A percentile compares a stretch with the other conserved stretches of the same genome.
These are phyloP conservation scores for Paraescarpia echinospica DNA, from an alignment of 1,140 invertebrate genomes.

Conservation along the genomic window DNA sequence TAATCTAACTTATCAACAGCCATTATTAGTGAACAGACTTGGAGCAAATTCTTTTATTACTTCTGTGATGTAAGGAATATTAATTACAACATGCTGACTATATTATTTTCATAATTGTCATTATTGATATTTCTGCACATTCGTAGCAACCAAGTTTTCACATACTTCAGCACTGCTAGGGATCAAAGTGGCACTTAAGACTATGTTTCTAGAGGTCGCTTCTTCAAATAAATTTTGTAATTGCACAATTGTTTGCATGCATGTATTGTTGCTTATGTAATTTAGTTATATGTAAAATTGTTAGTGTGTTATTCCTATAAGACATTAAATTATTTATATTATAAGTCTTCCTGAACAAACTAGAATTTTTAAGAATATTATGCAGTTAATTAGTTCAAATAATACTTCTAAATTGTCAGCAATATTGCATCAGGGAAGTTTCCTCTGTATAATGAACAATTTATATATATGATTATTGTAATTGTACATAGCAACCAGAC, in stretches of 20 bases:
- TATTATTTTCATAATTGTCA: neutral
- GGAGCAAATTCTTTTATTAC: neutral
- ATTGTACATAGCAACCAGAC: neutral
- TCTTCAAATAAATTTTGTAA: neutral
- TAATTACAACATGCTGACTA: neutral
- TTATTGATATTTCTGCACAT: neutral
- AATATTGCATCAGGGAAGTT: neutral
- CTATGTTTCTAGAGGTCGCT: neutral
- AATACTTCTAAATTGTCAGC: neutral
- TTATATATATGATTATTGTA: neutral
- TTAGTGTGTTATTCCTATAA: neutral
- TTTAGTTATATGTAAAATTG: too few relatives aligned
- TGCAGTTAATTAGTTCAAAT: neutral
- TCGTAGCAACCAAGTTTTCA: neutral
- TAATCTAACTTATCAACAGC: neutral
- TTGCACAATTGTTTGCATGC: neutral
- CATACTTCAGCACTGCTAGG: neutral
- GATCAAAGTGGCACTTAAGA: neutral
- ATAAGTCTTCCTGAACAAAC: neutral
- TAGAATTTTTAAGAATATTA: neutral
- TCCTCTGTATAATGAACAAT: neutral
- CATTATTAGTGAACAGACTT: neutral
- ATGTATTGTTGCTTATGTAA: neutral
- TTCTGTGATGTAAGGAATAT: neutral
- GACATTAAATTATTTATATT: neutral